Conservation (phyloP, 92 coral and sea anemone species). For the Parazoanthus atlanticus region DNA sequence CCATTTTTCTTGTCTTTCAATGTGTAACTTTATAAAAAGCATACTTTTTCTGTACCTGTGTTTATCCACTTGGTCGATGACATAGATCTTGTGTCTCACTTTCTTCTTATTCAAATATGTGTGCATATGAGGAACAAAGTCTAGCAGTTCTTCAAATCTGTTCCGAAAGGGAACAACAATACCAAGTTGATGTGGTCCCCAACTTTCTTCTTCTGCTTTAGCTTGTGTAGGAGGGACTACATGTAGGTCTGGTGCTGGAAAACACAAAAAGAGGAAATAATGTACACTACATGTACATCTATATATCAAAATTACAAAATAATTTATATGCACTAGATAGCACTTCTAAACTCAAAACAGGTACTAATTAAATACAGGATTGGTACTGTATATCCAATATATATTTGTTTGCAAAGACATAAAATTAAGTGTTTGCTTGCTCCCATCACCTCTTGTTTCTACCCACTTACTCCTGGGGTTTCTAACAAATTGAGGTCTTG, state of each 20-base stretch:
- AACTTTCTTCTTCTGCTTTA: slow-evolving; percentile 44
- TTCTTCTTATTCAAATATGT: slow-evolving; percentile 83
- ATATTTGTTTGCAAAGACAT: too few species aligned
- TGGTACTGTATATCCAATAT: too few species aligned
- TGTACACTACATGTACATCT: neutral
- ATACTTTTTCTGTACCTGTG: slow-evolving; percentile 66
- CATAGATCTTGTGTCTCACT: slow-evolving; percentile 79
- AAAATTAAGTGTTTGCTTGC: too few species aligned
- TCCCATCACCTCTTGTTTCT: too few species aligned
- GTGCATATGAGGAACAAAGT: slow-evolving; percentile 97
- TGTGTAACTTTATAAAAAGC: neutral
- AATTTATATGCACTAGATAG: neutral
- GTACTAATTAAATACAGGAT: too few species aligned
- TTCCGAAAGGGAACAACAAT: slow-evolving; percentile 92
- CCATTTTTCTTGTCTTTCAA: too few species aligned
- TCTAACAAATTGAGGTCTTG: too few species aligned
- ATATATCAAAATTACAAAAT: neutral
- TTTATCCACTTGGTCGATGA: slow-evolving; percentile 91
- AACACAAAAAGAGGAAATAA: neutral
- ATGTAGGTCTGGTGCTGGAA: too few species aligned
- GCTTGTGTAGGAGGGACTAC: slow-evolving; percentile 7
- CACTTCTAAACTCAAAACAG: too few species aligned
- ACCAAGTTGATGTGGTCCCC: slow-evolving; percentile 95
- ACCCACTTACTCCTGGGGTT: too few species aligned
- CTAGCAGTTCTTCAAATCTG: slow-evolving; percentile 95